A percentile compares a stretch with the other conserved stretches of the same genome.
These are phyloP conservation scores for Herpetotheres cachinnans DNA, from an alignment of 2,113 vertebrate species.

Conservation along the genomic window DNA sequence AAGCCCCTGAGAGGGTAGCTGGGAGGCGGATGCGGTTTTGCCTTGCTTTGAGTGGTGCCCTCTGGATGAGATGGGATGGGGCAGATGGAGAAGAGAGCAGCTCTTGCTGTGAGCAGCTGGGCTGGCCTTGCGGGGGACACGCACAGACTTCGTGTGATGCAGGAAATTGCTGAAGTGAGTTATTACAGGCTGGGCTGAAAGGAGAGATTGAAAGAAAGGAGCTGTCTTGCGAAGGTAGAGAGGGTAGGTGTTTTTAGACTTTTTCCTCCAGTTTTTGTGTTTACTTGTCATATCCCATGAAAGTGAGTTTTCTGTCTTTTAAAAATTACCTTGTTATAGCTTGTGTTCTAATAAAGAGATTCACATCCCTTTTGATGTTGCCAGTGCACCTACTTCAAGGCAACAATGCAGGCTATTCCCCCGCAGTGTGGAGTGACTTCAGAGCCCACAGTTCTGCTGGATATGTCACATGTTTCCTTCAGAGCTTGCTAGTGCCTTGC, in stretches of 20 bases:
- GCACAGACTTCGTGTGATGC: rapidly evolving
- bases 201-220: not conserved
- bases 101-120: not conserved
- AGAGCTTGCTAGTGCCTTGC: not conserved
- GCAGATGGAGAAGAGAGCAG: not conserved
- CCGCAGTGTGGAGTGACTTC: rapidly evolving
- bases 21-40: not conserved
- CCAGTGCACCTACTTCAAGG: not conserved
- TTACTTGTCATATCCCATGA: not conserved
- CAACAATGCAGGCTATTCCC: not conserved
- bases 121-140: not conserved
- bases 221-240: not conserved
- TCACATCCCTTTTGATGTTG: not conserved
- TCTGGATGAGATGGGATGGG: not conserved
- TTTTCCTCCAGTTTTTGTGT: not conserved
- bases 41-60: not conserved
- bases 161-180: not conserved
- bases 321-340: not conserved
- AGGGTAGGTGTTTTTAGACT: not conserved
- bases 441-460: not conserved
- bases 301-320: not conserved
- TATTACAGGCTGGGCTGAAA: not conserved
- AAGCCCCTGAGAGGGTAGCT: not conserved
- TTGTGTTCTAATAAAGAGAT: not conserved
- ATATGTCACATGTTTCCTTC: rapidly evolving